phyloP scores from a whole-genome alignment of 2,888 invertebrate species.

The Craniophora ligustri region DNA sequence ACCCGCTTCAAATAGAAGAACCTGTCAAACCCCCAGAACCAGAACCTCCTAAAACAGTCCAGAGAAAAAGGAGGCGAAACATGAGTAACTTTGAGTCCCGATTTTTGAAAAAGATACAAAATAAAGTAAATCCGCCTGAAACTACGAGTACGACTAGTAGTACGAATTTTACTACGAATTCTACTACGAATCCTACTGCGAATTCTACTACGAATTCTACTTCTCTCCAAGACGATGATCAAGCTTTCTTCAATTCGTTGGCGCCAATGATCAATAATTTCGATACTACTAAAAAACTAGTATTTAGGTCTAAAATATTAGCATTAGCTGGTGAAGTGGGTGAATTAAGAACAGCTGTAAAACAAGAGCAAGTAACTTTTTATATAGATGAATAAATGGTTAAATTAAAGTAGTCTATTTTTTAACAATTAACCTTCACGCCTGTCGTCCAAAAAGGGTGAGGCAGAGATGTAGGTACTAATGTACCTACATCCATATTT shows the following conservation, averaged over 20 bases:
- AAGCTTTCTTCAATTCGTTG: constrained; percentile 29
- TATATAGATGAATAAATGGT: too few relatives aligned
- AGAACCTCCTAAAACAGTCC: not conserved
- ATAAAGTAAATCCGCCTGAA: not conserved
- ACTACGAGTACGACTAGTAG: too few relatives aligned
- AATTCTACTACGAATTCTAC: not conserved
- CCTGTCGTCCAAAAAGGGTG: too few relatives aligned
- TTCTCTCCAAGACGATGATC: constrained; percentile 22
- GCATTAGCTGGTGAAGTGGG: constrained; percentile 19
- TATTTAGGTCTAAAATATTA: constrained; percentile 26
- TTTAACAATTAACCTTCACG: too few relatives aligned
- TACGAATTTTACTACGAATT: too few relatives aligned
- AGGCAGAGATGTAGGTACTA: too few relatives aligned
- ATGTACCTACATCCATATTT: too few relatives aligned
- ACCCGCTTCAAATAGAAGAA: not conserved
- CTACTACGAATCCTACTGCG: not conserved
- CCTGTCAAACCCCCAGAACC: not conserved
- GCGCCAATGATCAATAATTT: constrained; percentile 24
- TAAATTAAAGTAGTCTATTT: too few relatives aligned
- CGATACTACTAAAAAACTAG: constrained; percentile 21
- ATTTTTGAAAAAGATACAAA: constrained; percentile 8
- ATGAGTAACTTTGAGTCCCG: constrained; percentile 19
- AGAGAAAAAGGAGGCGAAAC: constrained; percentile 2
- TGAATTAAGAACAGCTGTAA: not conserved
- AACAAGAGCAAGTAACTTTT: not conserved